Evolutionary conservation across 2,797 vertebrate species (phyloP).

Genomic region (Phyllotis vaccarum): DNA sequence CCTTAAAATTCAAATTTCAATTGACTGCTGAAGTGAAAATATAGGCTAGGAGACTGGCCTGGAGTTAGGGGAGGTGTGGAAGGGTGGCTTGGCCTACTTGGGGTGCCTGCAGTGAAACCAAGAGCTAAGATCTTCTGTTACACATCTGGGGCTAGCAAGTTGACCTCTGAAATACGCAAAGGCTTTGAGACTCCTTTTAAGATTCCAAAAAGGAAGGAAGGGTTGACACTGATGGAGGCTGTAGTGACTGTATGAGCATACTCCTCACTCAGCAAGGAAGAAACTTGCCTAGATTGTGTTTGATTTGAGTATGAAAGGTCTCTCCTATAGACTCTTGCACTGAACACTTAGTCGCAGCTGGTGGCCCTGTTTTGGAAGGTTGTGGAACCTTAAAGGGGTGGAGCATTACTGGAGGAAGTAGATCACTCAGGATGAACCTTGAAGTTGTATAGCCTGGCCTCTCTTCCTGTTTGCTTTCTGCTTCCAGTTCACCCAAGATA

Average conservation of each 20-base stretch:
- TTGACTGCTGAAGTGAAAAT: conserved; percentile 62
- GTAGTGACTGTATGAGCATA: neutral
- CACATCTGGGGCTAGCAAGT: neutral
- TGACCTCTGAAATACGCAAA: neutral
- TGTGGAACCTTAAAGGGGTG: neutral
- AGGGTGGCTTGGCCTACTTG: conserved; percentile 20
- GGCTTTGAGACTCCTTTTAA: neutral
- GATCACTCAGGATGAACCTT: neutral
- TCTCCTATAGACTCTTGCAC: neutral
- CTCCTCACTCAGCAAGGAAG: neutral
- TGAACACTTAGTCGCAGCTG: neutral
- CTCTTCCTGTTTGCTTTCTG: neutral
- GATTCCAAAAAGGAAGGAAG: conserved; percentile 11
- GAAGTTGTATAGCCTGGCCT: neutral
- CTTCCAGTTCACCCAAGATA: neutral
- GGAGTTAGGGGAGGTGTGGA: neutral
- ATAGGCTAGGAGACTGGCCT: neutral
- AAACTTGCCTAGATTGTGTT: neutral
- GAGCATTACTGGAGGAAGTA: neutral
- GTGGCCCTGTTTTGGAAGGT: neutral
- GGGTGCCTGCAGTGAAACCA: conserved; percentile 31
- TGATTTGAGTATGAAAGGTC: neutral
- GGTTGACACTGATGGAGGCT: neutral
- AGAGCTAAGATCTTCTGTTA: neutral
- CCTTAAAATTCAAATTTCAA: conserved; percentile 67